Evolutionary conservation across 1,140 invertebrate species (phyloP), one percentile per base, ranked within the genome.

Genomic region (Drosophila busckii): DNA sequence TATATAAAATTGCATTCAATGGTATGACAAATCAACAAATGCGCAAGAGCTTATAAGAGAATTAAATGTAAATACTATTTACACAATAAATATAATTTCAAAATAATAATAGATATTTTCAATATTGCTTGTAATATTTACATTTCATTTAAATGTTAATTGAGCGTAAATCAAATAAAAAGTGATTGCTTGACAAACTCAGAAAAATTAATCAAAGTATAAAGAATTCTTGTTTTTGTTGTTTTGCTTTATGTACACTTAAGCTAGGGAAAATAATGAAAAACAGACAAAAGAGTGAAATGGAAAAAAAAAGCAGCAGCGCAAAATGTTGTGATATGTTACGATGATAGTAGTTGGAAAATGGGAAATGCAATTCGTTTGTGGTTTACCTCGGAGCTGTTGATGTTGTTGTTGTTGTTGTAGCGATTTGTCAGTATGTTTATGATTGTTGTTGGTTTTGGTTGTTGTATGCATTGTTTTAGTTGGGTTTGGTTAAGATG

Each of bases 301-400:
- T 34, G 10, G n/a, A 10, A 53, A 64, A 32, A 12, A 26, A 52
- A 45, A 56, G 68, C 28, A 23, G 23, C 46, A 58, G 59, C 31
- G 42, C 26, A 44, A 58, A 68, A 70, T 63, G 61, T 69, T 70
- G 66, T 49, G 50, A 63, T 48, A 22, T 46, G 31, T 41, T 55
- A 55, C 34, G 52, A 61, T 61, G 42, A 38, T 20, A 48, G n/a
- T n/a, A n/a, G 42, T 48, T 41, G 52, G 15, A 48, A 54, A 56
- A 48, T 61, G 78, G 63, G 56, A 80, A 82, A 78, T 70, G 50
- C 61, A 75, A 70, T 84, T 78, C 60, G 44, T 53, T 58, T 70
- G 64, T 83, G 71, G 69, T 85, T 85, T 85, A 85, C 83, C 83
- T 85, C 83, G 45, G 83, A 85, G 63, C 83, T 85, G 75, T 69